phyloP scores from a whole-genome alignment of 2,888 invertebrate species.

The Diarsia rubi region DNA sequence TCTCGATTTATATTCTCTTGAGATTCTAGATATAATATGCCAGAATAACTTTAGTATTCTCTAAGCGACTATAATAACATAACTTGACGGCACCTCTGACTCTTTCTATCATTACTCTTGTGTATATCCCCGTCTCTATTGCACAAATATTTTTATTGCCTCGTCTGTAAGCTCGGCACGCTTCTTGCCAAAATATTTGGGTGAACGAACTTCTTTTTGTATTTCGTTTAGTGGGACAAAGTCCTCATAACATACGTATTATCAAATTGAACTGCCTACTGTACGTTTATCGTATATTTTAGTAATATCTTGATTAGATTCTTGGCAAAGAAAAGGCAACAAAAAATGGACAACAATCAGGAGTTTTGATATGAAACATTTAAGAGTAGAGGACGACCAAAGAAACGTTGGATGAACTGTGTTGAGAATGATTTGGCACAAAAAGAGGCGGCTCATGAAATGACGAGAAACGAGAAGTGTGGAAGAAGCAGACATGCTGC shows the following conservation, averaged over 20 bases:
- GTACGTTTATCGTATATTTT: background rate
- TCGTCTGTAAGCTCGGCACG: conserved; percentile 56
- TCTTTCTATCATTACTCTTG: conserved; percentile 5
- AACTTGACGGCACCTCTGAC: background rate
- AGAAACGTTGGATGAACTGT: too few species aligned
- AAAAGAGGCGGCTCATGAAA: too few species aligned
- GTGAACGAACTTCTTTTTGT: conserved; percentile 58
- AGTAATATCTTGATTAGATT: background rate
- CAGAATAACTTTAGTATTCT: conserved; percentile 4
- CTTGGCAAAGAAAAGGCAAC: background rate
- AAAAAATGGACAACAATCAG: background rate
- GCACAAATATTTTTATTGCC: conserved; percentile 48
- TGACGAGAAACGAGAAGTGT: too few species aligned
- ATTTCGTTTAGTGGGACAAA: conserved; percentile 33
- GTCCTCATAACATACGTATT: conserved; percentile 13
- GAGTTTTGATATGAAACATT: background rate
- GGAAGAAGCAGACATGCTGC: too few species aligned
- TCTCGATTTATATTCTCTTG: background rate
- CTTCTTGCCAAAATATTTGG: conserved; percentile 67
- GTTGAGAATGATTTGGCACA: too few species aligned
- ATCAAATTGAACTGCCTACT: background rate
- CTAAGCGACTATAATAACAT: conserved; percentile 5
- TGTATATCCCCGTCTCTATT: conserved; percentile 47
- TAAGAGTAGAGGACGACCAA: too few species aligned
- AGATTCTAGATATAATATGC: conserved; percentile 13